Conservation (phyloP, 2,113 vertebrate genomes). For the Melierax canorus region DNA sequence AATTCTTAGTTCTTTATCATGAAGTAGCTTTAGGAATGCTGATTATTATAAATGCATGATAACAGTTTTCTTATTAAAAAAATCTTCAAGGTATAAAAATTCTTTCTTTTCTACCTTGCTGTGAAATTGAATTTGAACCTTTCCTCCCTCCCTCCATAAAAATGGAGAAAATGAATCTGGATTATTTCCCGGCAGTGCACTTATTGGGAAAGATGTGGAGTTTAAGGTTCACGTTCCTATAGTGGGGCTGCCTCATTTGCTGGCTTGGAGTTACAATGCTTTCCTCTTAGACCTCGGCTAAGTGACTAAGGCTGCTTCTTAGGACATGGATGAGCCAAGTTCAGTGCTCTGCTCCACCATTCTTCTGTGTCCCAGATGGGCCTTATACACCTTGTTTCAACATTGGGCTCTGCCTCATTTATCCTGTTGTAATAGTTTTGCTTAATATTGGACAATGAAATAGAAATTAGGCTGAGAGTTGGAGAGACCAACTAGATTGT, state of each 20-base stretch:
- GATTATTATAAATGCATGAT: background rate
- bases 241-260: background rate
- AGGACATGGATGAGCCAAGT: background rate
- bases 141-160: background rate
- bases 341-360: background rate
- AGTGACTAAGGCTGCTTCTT: background rate
- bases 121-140: background rate
- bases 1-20: background rate
- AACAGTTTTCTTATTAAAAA: background rate
- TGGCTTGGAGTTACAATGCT: background rate
- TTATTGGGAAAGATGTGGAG: background rate
- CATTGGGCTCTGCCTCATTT: background rate
- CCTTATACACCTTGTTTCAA: background rate
- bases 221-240: background rate
- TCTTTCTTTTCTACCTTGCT: background rate
- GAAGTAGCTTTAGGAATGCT: background rate
- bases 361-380: background rate
- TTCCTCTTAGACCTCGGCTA: background rate
- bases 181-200: background rate
- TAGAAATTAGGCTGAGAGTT: background rate
- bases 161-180: background rate
- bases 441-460: background rate
- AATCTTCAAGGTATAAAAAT: background rate
- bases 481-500: background rate
- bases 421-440: background rate